Conservation (phyloP, 2,113 vertebrate genomes). For the Ranitomeya imitator region DNA sequence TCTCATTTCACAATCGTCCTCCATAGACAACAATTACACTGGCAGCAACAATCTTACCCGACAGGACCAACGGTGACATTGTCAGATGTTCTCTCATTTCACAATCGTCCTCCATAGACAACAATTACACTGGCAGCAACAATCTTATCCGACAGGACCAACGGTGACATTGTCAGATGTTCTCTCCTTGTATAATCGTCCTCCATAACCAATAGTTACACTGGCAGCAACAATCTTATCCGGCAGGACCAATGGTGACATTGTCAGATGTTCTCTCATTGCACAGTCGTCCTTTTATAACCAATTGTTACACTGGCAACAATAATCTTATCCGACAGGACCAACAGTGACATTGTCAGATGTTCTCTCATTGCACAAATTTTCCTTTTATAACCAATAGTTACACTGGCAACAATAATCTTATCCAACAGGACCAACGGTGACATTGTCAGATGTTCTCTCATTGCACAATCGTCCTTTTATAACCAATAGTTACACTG, state of each 20-base stretch:
- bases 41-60: background rate
- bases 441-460: background rate
- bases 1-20: no score
- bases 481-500: no score
- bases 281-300: no score
- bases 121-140: background rate
- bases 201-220: background rate
- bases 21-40: background rate
- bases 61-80: background rate
- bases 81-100: background rate
- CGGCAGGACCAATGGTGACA: background rate
- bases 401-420: no score
- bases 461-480: no score
- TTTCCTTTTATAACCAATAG: background rate
- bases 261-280: background rate
- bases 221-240: background rate
- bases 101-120: background rate
- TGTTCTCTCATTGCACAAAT: background rate
- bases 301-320: background rate
- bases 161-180: background rate
- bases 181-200: no score
- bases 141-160: background rate
- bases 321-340: no score
- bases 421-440: no score
- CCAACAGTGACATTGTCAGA: no score